A percentile compares a stretch with the other conserved stretches of the same genome.
These are phyloP conservation scores for Carduelis carduelis DNA, from an alignment of 2,797 vertebrate species.

Conservation along the genomic window DNA sequence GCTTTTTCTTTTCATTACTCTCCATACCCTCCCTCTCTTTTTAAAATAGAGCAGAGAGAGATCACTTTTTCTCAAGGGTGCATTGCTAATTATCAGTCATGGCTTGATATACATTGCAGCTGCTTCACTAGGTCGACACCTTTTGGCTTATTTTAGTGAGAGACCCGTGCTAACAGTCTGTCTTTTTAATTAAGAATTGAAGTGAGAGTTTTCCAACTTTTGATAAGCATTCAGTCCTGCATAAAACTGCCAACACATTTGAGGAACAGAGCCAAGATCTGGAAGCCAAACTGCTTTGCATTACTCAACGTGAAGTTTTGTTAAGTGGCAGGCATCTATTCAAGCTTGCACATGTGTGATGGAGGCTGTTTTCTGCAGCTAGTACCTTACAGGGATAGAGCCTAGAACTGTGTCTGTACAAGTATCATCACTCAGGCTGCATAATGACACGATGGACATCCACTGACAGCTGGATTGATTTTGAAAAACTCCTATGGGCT, in stretches of 20 bases:
- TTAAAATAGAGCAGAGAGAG: not conserved
- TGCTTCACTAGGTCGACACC: not conserved
- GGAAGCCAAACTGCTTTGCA: not conserved
- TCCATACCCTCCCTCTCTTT: accelerated
- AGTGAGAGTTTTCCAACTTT: not conserved
- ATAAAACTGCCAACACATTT: not conserved
- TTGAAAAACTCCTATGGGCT: not conserved
- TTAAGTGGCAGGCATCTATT: not conserved
- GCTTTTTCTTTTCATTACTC: not conserved
- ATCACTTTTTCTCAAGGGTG: not conserved
- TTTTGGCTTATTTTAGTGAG: not conserved
- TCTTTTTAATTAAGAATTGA: not conserved
- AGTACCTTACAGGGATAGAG: not conserved
- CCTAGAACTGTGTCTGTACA: not conserved
- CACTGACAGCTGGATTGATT: not conserved
- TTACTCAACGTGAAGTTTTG: not conserved
- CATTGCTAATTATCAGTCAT: not conserved
- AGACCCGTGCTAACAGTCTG: not conserved
- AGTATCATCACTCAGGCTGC: accelerated
- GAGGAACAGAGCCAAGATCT: not conserved
- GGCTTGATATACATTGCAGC: not conserved
- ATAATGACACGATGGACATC: not conserved
- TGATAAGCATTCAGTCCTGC: not conserved
- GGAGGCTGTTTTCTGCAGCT: not conserved
- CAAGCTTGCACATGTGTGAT: accelerated